Conservation (phyloP, 2,113 vertebrate genomes). For the Eptesicus fuscus region DNA sequence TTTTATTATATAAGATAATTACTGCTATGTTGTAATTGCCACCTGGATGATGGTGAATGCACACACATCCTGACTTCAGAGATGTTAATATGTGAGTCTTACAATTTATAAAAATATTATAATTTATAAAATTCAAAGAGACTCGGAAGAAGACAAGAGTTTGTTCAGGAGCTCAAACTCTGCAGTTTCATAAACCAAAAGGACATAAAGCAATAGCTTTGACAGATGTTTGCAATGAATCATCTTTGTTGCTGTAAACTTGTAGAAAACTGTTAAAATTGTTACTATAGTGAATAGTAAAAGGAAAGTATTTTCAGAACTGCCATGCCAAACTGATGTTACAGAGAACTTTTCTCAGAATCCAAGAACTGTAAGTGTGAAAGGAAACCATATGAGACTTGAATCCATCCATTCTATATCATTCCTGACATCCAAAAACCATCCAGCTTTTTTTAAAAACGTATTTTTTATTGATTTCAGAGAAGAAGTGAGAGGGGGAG, state of each 20-base stretch:
- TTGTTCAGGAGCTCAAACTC: slow-evolving; percentile 23
- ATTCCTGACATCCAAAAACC: background rate
- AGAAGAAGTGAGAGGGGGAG: too few relatives aligned
- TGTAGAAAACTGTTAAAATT: slow-evolving; percentile 38
- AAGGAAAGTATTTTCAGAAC: slow-evolving; percentile 9
- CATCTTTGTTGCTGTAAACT: slow-evolving; percentile 52
- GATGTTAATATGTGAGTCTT: background rate
- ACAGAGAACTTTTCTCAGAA: background rate
- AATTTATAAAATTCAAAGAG: background rate
- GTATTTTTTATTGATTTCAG: too few relatives aligned
- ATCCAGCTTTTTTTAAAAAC: background rate
- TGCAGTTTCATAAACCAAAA: slow-evolving; percentile 13
- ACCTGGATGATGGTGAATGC: background rate
- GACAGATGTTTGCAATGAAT: slow-evolving; percentile 54
- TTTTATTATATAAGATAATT: background rate
- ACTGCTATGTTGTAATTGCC: background rate
- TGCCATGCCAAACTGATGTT: background rate
- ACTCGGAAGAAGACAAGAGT: background rate
- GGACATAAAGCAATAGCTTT: slow-evolving; percentile 29
- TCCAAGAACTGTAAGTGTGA: background rate
- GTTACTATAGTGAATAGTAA: slow-evolving; percentile 36
- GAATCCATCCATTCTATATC: background rate
- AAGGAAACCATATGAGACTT: background rate
- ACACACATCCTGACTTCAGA: slow-evolving; percentile 13
- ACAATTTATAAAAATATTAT: background rate